Percentiles rank a stretch among this genome's conserved stretches.
These are phyloP conservation scores for Mobula birostris DNA, from an alignment of 2,113 vertebrate species.

Conservation along the genomic window DNA sequence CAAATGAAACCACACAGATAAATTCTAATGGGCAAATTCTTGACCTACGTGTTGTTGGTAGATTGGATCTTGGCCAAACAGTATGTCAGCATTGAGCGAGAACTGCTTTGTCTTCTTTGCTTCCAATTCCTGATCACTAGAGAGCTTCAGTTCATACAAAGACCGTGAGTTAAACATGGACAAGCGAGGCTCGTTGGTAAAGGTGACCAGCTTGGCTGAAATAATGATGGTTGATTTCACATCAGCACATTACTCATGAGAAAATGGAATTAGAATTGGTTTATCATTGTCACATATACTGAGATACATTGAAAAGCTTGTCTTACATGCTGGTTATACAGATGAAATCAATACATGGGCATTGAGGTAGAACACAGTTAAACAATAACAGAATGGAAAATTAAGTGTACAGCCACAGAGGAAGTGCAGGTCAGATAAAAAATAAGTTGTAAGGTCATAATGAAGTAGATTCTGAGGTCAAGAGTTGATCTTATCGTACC, in stretches of 20 bases:
- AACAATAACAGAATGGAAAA: too few species aligned
- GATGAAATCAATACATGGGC: too few species aligned
- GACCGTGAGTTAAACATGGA: constrained; percentile 41
- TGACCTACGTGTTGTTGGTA: constrained; percentile 45
- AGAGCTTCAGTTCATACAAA: constrained; percentile 39
- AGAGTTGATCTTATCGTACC: too few species aligned
- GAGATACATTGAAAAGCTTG: too few species aligned
- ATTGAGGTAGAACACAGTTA: too few species aligned
- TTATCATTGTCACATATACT: too few species aligned
- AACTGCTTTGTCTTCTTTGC: neutral
- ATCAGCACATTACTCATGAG: neutral
- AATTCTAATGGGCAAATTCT: neutral
- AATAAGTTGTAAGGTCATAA: too few species aligned
- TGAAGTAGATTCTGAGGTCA: too few species aligned
- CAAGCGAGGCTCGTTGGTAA: constrained; percentile 48
- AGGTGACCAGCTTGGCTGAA: constrained; percentile 48
- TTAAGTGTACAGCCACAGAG: too few species aligned
- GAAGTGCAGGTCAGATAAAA: too few species aligned
- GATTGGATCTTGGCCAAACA: constrained; percentile 47
- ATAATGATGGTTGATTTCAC: constrained; percentile 34
- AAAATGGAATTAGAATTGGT: neutral
- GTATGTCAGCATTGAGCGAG: constrained; percentile 45
- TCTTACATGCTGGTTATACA: too few species aligned
- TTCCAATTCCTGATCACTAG: constrained; percentile 36
- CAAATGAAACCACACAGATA: neutral